phyloP scores from a whole-genome alignment of 2,797 vertebrate genomes.

The Sebastes variabilis region DNA sequence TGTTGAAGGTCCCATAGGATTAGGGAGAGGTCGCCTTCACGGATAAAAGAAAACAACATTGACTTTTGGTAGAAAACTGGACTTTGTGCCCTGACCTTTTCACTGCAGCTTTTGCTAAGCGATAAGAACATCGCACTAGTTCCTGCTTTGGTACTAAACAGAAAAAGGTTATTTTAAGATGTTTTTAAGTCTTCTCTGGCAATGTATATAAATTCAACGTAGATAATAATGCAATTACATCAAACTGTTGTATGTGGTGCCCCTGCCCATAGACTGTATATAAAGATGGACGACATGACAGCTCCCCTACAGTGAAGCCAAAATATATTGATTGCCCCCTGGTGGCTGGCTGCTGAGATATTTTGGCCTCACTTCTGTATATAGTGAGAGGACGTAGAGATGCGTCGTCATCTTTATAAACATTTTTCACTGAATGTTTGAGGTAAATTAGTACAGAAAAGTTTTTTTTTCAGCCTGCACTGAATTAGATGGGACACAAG shows the following conservation, averaged over 20 bases:
- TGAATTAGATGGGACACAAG: background rate
- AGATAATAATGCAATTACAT: background rate
- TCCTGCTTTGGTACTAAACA: background rate
- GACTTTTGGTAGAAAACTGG: conserved; percentile 1
- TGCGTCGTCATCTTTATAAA: too few relatives aligned
- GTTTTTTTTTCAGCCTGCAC: background rate
- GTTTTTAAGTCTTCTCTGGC: background rate
- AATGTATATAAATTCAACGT: background rate
- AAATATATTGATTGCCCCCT: too few relatives aligned
- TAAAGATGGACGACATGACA: too few relatives aligned
- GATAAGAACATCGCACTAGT: background rate
- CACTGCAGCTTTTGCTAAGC: background rate
- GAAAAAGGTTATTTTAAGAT: background rate
- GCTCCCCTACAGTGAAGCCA: too few relatives aligned
- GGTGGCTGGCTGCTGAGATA: too few relatives aligned
- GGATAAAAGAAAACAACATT: conserved; percentile 4
- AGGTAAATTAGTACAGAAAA: background rate
- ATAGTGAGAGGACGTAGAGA: too few relatives aligned
- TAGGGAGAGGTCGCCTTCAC: background rate
- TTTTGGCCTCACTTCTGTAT: too few relatives aligned
- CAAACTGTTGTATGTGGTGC: background rate
- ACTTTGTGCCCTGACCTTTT: background rate
- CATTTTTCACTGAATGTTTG: too few relatives aligned
- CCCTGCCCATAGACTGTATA: too few relatives aligned
- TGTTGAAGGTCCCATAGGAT: background rate